Conservation (phyloP, 2,113 vertebrate species). For the Eudyptes chrysolophus region DNA sequence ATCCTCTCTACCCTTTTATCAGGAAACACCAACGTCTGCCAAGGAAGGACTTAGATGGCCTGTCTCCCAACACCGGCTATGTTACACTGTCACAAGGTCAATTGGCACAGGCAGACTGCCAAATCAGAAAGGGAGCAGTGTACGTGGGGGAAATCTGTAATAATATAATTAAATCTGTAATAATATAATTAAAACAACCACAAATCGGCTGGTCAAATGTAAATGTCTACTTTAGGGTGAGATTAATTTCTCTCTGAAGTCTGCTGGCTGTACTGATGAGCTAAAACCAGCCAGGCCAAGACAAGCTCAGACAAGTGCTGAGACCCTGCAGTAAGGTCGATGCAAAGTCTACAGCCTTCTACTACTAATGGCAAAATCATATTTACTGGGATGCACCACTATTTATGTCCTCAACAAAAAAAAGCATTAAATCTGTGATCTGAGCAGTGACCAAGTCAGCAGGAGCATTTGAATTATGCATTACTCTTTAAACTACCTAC, state of each 20-base stretch:
- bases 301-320: background rate
- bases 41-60: background rate
- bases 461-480: background rate
- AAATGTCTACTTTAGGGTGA: background rate
- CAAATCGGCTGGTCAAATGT: background rate
- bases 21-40: background rate
- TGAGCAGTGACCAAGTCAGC: background rate
- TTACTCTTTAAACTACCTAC: background rate
- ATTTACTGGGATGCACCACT: background rate
- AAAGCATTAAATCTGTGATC: background rate
- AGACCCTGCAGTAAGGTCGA: background rate
- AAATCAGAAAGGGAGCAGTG: conserved; percentile 2
- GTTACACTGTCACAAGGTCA: background rate
- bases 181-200: conserved; percentile 1
- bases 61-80: background rate
- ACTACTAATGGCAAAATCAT: background rate
- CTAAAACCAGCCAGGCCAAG: background rate
- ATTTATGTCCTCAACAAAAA: background rate
- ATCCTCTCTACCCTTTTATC: background rate
- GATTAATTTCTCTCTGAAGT: conserved; percentile 27
- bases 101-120: background rate
- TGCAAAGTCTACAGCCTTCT: background rate
- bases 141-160: background rate
- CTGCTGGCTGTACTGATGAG: background rate
- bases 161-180: conserved; percentile 31